These are phyloP conservation scores for Philhelius pedissequus DNA, from an alignment of 2,888 invertebrate species.

Conservation along the genomic window DNA sequence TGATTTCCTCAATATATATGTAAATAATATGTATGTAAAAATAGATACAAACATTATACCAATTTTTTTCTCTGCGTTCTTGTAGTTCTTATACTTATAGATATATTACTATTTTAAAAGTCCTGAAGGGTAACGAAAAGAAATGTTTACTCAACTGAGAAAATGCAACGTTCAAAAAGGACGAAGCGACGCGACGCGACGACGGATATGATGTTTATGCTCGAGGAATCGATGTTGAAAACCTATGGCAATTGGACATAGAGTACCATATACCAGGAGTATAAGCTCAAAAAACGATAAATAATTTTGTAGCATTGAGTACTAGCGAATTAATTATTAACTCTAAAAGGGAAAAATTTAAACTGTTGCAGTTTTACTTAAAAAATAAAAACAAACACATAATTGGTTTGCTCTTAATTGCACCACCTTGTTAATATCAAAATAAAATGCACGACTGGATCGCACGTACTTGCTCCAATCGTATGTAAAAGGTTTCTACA, in stretches of 20 bases:
- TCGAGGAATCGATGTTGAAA: neutral
- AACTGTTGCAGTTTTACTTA: neutral
- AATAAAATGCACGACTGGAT: no score
- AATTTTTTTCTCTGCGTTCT: slow-evolving; percentile 1
- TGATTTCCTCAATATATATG: neutral
- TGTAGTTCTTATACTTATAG: neutral
- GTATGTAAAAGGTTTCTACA: no score
- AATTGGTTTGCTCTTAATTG: no score
- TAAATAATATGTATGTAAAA: neutral
- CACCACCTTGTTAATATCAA: no score
- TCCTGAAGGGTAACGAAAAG: slow-evolving; percentile 5
- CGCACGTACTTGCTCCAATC: no score
- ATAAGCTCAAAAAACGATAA: neutral
- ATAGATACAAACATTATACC: neutral
- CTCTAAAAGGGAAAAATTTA: neutral
- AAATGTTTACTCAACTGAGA: slow-evolving; percentile 26
- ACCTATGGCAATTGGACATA: no score
- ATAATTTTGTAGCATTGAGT: no score
- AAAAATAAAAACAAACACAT: no score
- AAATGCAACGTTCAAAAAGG: neutral
- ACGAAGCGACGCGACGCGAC: neutral
- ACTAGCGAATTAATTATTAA: no score
- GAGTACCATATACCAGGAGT: neutral
- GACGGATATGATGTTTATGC: neutral
- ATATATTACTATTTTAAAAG: no score